Conservation (phyloP, 2,797 vertebrate genomes). For the Pogoniulus pusillus region DNA sequence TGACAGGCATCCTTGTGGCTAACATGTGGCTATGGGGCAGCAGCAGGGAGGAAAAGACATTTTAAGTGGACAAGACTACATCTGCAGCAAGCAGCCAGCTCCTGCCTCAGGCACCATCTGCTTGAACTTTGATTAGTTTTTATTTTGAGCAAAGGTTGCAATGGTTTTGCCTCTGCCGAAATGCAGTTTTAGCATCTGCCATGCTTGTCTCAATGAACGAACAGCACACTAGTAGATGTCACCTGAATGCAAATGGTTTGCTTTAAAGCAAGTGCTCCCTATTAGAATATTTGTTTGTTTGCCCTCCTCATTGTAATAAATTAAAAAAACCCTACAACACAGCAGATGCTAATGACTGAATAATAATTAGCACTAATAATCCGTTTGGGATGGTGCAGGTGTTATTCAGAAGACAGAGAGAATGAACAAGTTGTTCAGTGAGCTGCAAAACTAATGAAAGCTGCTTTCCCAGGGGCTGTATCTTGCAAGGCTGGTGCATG, state of each 20-base stretch:
- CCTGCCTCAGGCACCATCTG: not conserved
- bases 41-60: not conserved
- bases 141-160: not conserved
- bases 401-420: constrained; percentile 20
- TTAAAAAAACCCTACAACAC: constrained; percentile 46
- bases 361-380: constrained; percentile 57
- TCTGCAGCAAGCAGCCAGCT: not conserved
- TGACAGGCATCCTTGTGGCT: not conserved
- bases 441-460: constrained; percentile 33
- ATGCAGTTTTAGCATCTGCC: not conserved
- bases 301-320: constrained; percentile 54
- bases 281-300: constrained; percentile 61
- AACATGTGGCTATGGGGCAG: not conserved
- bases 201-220: not conserved
- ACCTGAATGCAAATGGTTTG: constrained; percentile 32
- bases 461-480: not conserved
- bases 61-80: not conserved
- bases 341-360: constrained; percentile 49
- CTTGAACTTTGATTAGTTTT: constrained; percentile 42
- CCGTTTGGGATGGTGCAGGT: constrained; percentile 30
- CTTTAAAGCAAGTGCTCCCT: constrained; percentile 5
- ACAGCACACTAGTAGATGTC: not conserved
- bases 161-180: not conserved
- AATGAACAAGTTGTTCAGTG: not conserved
- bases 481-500: not conserved